Evolutionary conservation across 2,888 invertebrate species (phyloP).

Genomic region (Lumbricus terrestris): DNA sequence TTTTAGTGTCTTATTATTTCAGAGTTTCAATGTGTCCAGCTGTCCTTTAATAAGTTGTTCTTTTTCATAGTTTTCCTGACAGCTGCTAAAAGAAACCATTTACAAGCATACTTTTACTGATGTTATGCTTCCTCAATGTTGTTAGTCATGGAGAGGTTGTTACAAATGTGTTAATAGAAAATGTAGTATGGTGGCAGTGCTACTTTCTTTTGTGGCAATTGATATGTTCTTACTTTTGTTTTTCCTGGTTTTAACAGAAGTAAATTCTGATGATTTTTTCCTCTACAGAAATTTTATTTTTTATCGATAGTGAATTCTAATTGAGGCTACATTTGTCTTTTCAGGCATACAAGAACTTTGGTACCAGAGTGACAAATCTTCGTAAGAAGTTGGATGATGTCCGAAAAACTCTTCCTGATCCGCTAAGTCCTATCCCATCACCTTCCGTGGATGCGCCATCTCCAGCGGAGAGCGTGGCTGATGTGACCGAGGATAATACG

Average conservation of each 20-base stretch:
- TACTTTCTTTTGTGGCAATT: no score
- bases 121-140: no score
- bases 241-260: no score
- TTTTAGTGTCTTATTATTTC: background rate
- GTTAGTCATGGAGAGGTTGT: no score
- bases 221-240: no score
- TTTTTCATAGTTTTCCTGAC: no score
- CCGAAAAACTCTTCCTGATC: slow-evolving; percentile 69
- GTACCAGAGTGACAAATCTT: slow-evolving; percentile 77
- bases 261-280: no score
- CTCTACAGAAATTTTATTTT: background rate
- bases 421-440: slow-evolving; percentile 65
- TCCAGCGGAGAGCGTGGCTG: slow-evolving; percentile 66
- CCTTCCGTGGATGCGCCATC: slow-evolving; percentile 74
- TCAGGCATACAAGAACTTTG: slow-evolving; percentile 96
- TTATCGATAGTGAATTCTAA: background rate
- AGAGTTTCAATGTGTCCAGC: background rate
- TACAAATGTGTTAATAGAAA: no score
- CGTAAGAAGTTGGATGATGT: slow-evolving; percentile 83
- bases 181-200: no score
- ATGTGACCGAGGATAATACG: slow-evolving; percentile 42
- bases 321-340: background rate
- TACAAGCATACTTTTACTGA: no score
- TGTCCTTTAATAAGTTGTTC: background rate
- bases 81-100: no score